These are phyloP conservation scores for Telmatochromis sp. DNA, from an alignment of 2,113 vertebrate genomes.

Conservation along the genomic window DNA sequence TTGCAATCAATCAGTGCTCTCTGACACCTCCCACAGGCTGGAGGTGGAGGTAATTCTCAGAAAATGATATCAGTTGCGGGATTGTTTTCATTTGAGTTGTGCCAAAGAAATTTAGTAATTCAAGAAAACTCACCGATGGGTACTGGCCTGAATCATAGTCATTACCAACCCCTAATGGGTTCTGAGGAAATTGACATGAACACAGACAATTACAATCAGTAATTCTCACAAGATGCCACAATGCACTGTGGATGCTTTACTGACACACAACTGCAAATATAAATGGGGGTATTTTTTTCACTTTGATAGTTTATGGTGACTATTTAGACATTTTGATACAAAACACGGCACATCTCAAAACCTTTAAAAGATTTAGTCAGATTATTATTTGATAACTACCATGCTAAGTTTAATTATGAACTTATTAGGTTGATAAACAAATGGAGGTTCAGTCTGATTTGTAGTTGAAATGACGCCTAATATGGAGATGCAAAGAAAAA, in stretches of 20 bases:
- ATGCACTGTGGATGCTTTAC: conserved; percentile 9
- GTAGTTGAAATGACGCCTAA: not conserved
- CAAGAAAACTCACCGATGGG: not conserved
- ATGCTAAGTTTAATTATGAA: not conserved
- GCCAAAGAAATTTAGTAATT: not conserved
- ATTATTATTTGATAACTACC: not conserved
- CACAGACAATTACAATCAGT: conserved; percentile 19
- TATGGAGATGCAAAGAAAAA: not conserved
- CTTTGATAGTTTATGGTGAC: not conserved
- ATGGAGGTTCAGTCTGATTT: not conserved
- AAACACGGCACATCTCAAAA: conserved; percentile 45
- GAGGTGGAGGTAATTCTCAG: not conserved
- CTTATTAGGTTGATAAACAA: not conserved
- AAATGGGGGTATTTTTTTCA: not conserved
- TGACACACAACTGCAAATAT: not conserved
- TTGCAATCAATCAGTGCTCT: conserved; percentile 20
- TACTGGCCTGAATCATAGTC: not conserved
- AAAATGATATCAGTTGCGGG: not conserved
- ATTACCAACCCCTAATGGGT: not conserved
- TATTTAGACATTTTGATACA: conserved; percentile 53
- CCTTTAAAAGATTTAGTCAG: conserved; percentile 25
- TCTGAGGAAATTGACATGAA: not conserved
- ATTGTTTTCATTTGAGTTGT: not conserved
- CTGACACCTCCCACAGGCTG: not conserved
- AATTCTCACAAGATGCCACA: conserved; percentile 2